Percentiles rank a stretch among this genome's conserved stretches.
phyloP scores from a whole-genome alignment of 2,113 vertebrate genomes.

The Gopherus flavomarginatus region DNA sequence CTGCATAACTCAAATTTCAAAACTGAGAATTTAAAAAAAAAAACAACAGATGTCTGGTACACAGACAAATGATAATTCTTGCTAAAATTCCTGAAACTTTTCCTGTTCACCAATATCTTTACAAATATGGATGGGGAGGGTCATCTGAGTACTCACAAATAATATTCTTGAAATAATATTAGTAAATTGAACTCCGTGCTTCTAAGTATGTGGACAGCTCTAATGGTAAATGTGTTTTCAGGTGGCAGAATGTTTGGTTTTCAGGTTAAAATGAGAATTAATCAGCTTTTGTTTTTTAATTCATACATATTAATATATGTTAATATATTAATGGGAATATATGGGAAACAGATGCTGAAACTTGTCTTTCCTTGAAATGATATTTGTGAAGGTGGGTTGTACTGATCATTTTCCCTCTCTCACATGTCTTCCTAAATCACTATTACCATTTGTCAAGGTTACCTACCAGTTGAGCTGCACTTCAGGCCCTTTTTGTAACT shows the following conservation, averaged over 20 bases:
- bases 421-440: not conserved
- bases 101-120: not conserved
- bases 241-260: not conserved
- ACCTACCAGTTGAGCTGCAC: not conserved
- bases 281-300: accelerated
- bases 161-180: not conserved
- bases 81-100: not conserved
- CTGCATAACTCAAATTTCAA: not conserved
- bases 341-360: not conserved
- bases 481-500: too few relatives aligned
- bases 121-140: not conserved
- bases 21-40: not conserved
- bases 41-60: not conserved
- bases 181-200: not conserved
- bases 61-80: not conserved
- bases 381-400: not conserved
- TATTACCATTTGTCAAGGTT: not conserved
- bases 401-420: not conserved
- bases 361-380: not conserved
- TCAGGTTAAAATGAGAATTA: not conserved
- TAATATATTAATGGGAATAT: too few relatives aligned
- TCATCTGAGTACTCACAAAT: not conserved
- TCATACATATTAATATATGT: not conserved
- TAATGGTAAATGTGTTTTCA: not conserved
- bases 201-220: not conserved